A percentile compares a stretch with the other conserved stretches of the same genome.
phyloP scores from a whole-genome alignment of 2,113 vertebrate genomes.

The Pica pica region DNA sequence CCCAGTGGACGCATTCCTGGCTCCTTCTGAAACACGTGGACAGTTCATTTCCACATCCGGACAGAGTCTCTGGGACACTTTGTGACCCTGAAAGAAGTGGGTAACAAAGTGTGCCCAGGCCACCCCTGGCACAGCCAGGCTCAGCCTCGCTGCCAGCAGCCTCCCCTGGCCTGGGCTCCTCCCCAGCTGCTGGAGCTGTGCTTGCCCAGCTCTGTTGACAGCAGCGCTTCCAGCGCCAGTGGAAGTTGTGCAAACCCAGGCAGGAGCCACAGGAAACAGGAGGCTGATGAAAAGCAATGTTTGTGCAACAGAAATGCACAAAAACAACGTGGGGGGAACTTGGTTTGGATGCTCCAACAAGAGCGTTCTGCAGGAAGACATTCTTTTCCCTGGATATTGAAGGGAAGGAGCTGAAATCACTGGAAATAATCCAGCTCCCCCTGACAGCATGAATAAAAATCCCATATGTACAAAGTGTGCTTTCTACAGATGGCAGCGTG shows the following conservation, averaged over 20 bases:
- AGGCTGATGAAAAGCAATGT: not conserved
- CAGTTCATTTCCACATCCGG: not conserved
- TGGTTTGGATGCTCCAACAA: not conserved
- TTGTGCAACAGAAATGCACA: not conserved
- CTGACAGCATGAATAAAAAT: not conserved
- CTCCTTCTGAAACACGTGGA: not conserved
- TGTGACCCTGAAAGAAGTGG: rapidly evolving
- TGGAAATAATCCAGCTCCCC: not conserved
- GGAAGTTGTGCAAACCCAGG: not conserved
- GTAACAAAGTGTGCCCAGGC: not conserved
- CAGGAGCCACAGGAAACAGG: not conserved
- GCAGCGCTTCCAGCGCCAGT: not conserved
- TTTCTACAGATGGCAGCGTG: slow-evolving; percentile 28
- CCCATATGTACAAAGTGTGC: not conserved
- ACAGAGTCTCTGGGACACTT: not conserved
- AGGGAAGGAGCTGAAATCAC: not conserved
- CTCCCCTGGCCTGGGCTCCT: not conserved
- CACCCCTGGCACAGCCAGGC: not conserved
- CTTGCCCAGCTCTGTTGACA: not conserved
- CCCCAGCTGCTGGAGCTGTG: not conserved
- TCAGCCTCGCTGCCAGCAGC: not conserved
- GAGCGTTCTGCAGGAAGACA: not conserved
- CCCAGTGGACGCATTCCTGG: rapidly evolving
- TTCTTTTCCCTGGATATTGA: not conserved
- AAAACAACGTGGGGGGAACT: not conserved